A percentile compares a stretch with the other conserved stretches of the same genome.
Conservation (phyloP, 2,113 vertebrate genomes). For the Asarcornis scutulata region DNA sequence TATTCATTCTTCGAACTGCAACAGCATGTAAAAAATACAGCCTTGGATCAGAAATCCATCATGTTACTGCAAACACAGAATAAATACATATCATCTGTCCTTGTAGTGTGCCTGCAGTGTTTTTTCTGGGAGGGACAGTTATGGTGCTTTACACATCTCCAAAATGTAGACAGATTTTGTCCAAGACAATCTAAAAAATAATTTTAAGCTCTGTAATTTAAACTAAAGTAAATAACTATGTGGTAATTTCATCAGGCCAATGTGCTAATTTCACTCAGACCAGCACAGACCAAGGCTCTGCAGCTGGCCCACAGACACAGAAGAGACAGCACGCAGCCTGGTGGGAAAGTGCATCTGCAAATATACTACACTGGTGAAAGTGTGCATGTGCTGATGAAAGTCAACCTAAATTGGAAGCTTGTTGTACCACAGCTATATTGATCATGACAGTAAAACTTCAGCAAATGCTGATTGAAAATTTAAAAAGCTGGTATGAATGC, state of each 20-base stretch:
- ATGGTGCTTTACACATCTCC: neutral
- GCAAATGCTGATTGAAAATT: neutral
- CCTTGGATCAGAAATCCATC: neutral
- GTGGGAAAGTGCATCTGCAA: neutral
- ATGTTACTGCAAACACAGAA: neutral
- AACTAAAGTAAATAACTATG: neutral
- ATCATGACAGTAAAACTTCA: neutral
- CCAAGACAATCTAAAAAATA: slow-evolving; percentile 14
- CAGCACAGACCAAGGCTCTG: neutral
- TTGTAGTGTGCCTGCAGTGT: neutral
- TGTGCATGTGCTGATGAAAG: neutral
- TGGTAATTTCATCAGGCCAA: neutral
- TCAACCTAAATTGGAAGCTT: neutral
- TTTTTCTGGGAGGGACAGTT: neutral
- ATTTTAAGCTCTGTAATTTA: slow-evolving; percentile 15
- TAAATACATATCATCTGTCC: neutral
- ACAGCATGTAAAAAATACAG: neutral
- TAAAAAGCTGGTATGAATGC: neutral
- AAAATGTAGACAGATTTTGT: slow-evolving; percentile 33
- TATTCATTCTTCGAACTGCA: neutral
- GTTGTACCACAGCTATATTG: neutral
- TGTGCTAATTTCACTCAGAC: too few relatives aligned
- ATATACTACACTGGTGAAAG: neutral
- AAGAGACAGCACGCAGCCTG: neutral
- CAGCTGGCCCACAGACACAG: neutral